Conservation (phyloP, 2,888 invertebrate genomes). For the Torymus auratus region DNA sequence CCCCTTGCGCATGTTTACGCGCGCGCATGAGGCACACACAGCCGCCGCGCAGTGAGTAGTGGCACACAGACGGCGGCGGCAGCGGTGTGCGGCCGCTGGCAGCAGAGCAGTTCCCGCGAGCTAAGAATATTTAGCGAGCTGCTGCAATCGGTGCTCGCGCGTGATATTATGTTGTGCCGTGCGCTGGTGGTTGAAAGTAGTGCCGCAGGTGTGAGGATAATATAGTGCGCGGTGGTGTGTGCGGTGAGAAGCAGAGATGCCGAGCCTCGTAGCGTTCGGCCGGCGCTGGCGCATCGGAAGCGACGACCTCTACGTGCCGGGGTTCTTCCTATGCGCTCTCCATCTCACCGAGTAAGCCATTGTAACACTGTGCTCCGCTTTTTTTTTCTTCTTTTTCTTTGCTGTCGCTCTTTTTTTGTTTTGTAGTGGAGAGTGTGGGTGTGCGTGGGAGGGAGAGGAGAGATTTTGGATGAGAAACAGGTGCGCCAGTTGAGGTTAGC, state of each 20-base stretch:
- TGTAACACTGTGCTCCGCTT: too few relatives aligned
- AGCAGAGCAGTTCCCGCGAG: background rate
- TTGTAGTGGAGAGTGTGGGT: background rate
- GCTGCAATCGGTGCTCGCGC: too few relatives aligned
- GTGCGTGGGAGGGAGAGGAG: constrained; percentile 14
- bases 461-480: background rate
- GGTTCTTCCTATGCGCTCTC: constrained; percentile 82
- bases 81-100: background rate
- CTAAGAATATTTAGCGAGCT: too few relatives aligned
- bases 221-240: too few relatives aligned
- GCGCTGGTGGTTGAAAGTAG: too few relatives aligned
- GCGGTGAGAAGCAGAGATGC: constrained; percentile 79
- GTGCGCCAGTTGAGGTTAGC: too few relatives aligned
- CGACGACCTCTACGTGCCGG: constrained; percentile 91
- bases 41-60: background rate
- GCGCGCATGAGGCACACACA: constrained; percentile 32
- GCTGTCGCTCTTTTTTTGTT: too few relatives aligned
- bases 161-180: too few relatives aligned
- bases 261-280: constrained; percentile 88
- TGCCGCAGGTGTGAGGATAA: too few relatives aligned
- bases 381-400: too few relatives aligned
- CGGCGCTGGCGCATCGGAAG: constrained; percentile 91
- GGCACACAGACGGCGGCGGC: background rate
- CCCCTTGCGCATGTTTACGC: constrained; percentile 50
- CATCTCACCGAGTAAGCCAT: constrained; percentile 85